Base-by-base conservation (phyloP, 35 echinoderm and acorn worm genomes). In the Chiridota heheva region DNA sequence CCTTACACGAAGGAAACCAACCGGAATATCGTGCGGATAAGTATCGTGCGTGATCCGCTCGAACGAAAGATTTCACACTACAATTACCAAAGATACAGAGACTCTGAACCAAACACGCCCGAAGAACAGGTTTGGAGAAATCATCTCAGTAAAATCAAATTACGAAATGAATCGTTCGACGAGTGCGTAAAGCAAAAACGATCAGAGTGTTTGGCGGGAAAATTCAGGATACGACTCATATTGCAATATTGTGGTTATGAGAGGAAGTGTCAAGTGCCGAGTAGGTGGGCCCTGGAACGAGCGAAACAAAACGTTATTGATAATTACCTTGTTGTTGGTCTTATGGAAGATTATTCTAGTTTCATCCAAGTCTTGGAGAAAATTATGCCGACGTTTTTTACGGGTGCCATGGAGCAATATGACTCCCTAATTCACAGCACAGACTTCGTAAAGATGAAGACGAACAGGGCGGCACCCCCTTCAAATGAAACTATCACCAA, bases 1-100 rank as follows among this genome's bases (percentile, higher is more conserved):
- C 73, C 53, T 40, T 77, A 58, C 26, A 0, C 17, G 27, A 10
- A 31, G 3, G 63, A 66, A 7, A 12, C 13, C 12, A 55, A 15
- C 15, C 15, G 72, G 43, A 49, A 41, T 13, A 10, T 74, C 31
- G 37, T 60, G 60, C 73, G 73, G 27, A 77, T 77, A 12, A 77
- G 73, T 55, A 56, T 77, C 8, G 40, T 77, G 24, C 73, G 73
- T 32, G 73, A 77, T 56, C 73, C 73, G 13, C 37, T 77, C 15
- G 73, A 77, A 77, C 45, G 73, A 35, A 77, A 77, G 40, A 24
- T 77, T 2, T 77, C 73, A n/a, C 73, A 77, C 27, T 77, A 77
- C 20, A 58, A 77, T 30, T 77, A 77, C 30, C 60, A 46, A 36
- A 29, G 73, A 1, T 58, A 40, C 47, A 12, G 73, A 1, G 73